Percentiles rank a stretch among this genome's conserved stretches.
phyloP scores from a whole-genome alignment of 2,797 vertebrate species.

The Urocyon cinereoargenteus region DNA sequence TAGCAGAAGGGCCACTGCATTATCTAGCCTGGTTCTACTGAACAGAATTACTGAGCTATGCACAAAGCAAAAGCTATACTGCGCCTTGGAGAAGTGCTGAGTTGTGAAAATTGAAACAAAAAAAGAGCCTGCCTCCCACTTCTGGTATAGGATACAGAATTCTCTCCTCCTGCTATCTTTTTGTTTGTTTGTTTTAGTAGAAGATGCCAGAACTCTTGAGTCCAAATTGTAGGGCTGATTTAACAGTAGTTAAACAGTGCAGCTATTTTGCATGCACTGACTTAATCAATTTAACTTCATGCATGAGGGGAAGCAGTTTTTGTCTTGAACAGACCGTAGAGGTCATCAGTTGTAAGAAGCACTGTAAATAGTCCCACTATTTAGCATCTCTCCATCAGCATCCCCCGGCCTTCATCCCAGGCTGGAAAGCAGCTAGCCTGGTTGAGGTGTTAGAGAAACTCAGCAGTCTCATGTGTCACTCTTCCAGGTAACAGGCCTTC shows the following conservation, averaged over 20 bases:
- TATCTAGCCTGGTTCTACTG: neutral
- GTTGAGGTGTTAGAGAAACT: neutral
- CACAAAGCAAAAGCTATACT: neutral
- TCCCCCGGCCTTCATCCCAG: neutral
- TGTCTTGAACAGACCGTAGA: neutral
- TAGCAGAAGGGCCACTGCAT: neutral
- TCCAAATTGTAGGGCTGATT: neutral
- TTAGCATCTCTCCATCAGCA: neutral
- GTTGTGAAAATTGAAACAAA: constrained; percentile 14
- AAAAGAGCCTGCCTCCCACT: neutral
- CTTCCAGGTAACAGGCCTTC: neutral
- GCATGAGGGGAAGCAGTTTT: neutral
- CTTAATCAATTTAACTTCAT: neutral
- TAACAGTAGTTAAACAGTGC: too few species aligned
- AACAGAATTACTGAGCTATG: neutral
- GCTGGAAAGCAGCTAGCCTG: neutral
- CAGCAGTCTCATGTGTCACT: neutral
- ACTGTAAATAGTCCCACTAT: neutral
- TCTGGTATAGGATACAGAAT: neutral
- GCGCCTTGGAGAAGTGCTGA: neutral
- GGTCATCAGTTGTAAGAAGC: neutral
- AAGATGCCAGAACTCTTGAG: neutral
- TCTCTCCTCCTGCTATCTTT: neutral
- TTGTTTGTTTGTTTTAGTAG: neutral
- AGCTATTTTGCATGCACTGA: neutral